These are phyloP conservation scores for Hydrozoanthus tunicans DNA, from an alignment of 64 coral and sea anemone species.

Conservation along the genomic window DNA sequence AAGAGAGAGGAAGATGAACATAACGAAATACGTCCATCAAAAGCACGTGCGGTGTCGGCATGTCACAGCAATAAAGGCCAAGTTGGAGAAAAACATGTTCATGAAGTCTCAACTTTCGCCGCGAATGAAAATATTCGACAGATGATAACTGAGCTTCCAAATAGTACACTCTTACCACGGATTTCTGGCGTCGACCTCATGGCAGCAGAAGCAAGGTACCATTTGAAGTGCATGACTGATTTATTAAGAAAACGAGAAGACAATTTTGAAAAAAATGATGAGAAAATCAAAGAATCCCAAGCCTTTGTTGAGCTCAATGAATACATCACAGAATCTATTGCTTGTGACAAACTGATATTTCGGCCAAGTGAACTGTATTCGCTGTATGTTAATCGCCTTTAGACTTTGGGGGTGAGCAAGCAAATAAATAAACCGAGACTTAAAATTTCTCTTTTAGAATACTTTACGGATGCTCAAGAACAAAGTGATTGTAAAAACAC, in stretches of 20 bases:
- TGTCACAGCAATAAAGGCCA: constrained; percentile 36
- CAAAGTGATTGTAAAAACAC: constrained; percentile 58
- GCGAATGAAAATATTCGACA: constrained; percentile 52
- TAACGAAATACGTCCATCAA: no score
- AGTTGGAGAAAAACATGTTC: neutral
- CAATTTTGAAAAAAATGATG: constrained; percentile 56
- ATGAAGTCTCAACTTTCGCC: constrained; percentile 62
- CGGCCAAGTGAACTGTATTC: no score
- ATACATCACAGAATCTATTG: constrained; percentile 28
- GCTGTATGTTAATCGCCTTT: no score
- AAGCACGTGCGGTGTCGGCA: no score
- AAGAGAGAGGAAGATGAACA: neutral
- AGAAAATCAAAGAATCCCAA: constrained; percentile 66
- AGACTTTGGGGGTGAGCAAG: no score
- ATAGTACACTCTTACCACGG: constrained; percentile 39
- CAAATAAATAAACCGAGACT: neutral
- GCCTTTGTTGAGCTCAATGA: constrained; percentile 36
- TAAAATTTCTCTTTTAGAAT: neutral
- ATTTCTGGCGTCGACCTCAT: constrained; percentile 74
- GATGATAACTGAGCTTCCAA: constrained; percentile 65
- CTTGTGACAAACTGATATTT: neutral
- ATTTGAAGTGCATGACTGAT: constrained; percentile 12
- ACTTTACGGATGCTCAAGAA: neutral
- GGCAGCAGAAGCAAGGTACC: constrained; percentile 66
- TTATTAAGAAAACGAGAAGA: constrained; percentile 50